phyloP scores from a whole-genome alignment of 2,888 invertebrate genomes.

The Drosophila rellima region DNA sequence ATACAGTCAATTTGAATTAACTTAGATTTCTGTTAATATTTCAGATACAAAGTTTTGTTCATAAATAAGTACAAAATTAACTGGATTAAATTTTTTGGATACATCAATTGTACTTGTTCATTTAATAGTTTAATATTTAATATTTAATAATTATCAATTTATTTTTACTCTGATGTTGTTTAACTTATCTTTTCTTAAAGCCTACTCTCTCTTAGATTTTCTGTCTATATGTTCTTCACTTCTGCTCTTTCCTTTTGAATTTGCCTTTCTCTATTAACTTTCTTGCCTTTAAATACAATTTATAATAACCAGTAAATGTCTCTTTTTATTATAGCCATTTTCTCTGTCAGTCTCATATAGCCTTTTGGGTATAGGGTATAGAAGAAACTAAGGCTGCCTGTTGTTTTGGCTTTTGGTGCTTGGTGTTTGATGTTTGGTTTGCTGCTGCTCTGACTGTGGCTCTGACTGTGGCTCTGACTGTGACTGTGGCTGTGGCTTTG shows the following conservation, averaged over 20 bases:
- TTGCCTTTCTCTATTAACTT: no score
- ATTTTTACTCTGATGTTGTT: no score
- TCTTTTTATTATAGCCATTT: background rate
- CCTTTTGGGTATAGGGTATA: slow-evolving; percentile 26
- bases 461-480: slow-evolving; percentile 26
- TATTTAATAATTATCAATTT: no score
- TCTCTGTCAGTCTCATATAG: background rate
- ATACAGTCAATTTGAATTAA: no score
- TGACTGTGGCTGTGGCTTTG: slow-evolving; percentile 32
- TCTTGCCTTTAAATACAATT: background rate
- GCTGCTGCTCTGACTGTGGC: slow-evolving; percentile 39
- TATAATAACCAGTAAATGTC: background rate
- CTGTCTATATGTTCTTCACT: no score
- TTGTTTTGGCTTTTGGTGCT: slow-evolving; percentile 51
- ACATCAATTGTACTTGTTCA: no score
- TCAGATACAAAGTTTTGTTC: no score
- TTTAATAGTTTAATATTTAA: no score
- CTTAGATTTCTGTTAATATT: background rate
- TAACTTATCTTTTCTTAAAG: no score
- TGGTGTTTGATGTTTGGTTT: slow-evolving; percentile 42
- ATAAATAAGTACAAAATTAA: background rate
- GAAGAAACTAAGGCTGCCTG: slow-evolving; percentile 52
- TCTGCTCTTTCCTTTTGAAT: no score
- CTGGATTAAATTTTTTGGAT: background rate
- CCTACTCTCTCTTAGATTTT: no score